These are phyloP conservation scores for Creontiades dilutus DNA, from an alignment of 2,888 invertebrate species.

Conservation along the genomic window DNA sequence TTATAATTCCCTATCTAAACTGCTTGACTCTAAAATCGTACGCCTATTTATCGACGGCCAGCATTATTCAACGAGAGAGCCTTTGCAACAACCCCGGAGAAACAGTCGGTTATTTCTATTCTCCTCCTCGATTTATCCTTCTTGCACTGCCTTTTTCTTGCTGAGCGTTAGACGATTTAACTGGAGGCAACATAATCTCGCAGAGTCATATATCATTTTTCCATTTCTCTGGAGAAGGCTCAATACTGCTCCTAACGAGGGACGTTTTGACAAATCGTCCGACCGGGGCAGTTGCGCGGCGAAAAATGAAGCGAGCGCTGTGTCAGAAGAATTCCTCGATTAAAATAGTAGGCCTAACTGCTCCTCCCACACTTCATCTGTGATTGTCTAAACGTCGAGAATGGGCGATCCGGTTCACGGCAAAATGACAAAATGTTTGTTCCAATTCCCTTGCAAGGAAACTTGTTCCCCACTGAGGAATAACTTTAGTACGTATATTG, in stretches of 20 bases:
- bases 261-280: constrained; percentile 42
- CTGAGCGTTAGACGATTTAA: constrained; percentile 21
- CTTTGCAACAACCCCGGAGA: neutral
- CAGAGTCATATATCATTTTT: constrained; percentile 30
- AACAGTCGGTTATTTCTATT: neutral
- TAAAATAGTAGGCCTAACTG: constrained; percentile 13
- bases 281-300: constrained; percentile 24
- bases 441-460: too few species aligned
- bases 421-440: too few species aligned
- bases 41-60: neutral
- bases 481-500: too few species aligned
- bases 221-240: constrained; percentile 41
- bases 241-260: constrained; percentile 41
- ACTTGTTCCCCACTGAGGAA: too few species aligned
- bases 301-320: constrained; percentile 8
- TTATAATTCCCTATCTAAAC: too few species aligned
- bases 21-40: neutral
- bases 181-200: constrained; percentile 32
- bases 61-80: neutral
- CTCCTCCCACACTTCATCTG: neutral
- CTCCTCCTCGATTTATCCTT: constrained; percentile 11
- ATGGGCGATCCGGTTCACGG: neutral
- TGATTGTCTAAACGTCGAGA: neutral
- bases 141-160: neutral
- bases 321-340: constrained; percentile 18